phyloP scores from a whole-genome alignment of 2,888 invertebrate genomes.

The Hypomecis punctinalis region DNA sequence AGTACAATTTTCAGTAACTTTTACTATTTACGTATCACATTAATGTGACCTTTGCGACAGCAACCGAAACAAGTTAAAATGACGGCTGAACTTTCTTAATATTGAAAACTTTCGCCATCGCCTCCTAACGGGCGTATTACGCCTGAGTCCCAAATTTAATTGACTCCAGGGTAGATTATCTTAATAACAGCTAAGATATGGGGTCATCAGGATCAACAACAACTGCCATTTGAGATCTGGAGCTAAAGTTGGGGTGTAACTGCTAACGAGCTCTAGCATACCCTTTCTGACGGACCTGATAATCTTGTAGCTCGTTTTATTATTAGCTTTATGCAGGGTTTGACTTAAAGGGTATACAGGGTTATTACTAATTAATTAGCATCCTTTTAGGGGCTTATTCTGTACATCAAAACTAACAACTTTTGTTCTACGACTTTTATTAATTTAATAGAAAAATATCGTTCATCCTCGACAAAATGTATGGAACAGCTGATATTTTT shows the following conservation, averaged over 20 bases:
- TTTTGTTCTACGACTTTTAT: no score
- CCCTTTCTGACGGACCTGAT: slow-evolving; percentile 1
- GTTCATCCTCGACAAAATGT: no score
- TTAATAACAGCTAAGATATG: slow-evolving; percentile 33
- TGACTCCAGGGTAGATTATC: slow-evolving; percentile 29
- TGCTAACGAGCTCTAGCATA: slow-evolving; percentile 15
- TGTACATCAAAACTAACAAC: no score
- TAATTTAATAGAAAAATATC: no score
- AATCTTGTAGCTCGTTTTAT: background rate
- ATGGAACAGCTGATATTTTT: no score
- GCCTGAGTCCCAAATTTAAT: slow-evolving; percentile 31
- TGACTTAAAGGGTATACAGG: background rate
- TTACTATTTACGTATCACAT: no score
- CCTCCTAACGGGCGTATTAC: slow-evolving; percentile 25
- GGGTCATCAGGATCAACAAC: slow-evolving; percentile 31
- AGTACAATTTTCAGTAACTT: no score
- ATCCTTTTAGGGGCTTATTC: no score
- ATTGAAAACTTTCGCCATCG: slow-evolving; percentile 32
- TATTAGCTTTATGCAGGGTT: background rate
- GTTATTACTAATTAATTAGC: no score
- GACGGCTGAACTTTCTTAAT: slow-evolving; percentile 31
- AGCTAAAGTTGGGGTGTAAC: slow-evolving; percentile 17
- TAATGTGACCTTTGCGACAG: background rate
- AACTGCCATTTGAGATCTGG: slow-evolving; percentile 32
- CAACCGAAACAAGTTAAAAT: slow-evolving; percentile 8